These are phyloP conservation scores for Berghia stephanieae DNA, from an alignment of 1,140 invertebrate species.

Conservation along the genomic window DNA sequence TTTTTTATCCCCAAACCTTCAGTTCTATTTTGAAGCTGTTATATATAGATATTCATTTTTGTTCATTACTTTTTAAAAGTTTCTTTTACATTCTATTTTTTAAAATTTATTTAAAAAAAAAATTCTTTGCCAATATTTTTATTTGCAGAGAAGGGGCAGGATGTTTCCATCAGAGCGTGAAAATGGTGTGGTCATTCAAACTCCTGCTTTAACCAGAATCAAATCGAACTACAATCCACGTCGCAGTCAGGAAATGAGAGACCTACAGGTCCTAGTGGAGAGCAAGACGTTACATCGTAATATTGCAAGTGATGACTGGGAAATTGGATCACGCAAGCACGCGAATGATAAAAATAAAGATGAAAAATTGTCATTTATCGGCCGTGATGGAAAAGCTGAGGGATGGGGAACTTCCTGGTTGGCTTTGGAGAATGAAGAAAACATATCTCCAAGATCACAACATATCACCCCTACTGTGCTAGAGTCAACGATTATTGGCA, in stretches of 20 bases:
- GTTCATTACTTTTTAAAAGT: no score
- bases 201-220: slow-evolving; percentile 46
- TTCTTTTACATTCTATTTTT: no score
- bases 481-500: slow-evolving; percentile 38
- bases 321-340: background rate
- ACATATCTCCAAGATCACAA: background rate
- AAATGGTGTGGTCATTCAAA: slow-evolving; percentile 47
- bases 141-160: slow-evolving; percentile 43
- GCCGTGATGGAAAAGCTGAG: background rate
- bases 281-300: background rate
- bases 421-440: background rate
- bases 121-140: background rate
- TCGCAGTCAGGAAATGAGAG: slow-evolving; percentile 31
- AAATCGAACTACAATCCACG: slow-evolving; percentile 46
- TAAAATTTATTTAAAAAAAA: slow-evolving; percentile 9
- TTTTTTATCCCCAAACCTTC: no score
- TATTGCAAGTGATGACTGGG: background rate
- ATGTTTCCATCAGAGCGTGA: slow-evolving; percentile 39
- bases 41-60: no score
- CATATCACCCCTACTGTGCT: slow-evolving; percentile 34
- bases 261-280: background rate
- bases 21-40: no score
- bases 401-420: background rate
- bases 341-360: background rate
- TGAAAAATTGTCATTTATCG: background rate